These are phyloP conservation scores for Chymomyza costata DNA, from an alignment of 1,140 invertebrate genomes.

Conservation along the genomic window DNA sequence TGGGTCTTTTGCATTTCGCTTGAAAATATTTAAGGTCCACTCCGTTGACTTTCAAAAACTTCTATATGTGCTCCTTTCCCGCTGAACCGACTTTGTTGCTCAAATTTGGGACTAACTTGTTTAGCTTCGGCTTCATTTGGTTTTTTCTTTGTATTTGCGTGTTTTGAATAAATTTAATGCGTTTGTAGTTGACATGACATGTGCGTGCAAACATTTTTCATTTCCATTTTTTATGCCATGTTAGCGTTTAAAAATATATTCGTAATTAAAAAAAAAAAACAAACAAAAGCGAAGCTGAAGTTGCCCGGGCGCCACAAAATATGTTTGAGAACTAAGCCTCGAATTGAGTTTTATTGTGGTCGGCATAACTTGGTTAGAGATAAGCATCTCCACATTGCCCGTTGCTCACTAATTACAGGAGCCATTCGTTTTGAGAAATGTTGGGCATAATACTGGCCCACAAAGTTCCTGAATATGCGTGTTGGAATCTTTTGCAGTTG, in stretches of 20 bases:
- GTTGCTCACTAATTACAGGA: conserved; percentile 60
- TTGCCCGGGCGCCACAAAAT: conserved; percentile 1
- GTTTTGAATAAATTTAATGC: conserved; percentile 71
- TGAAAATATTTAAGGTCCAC: too few relatives aligned
- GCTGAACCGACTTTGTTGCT: conserved; percentile 33
- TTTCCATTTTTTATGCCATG: conserved; percentile 66
- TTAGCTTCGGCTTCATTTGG: conserved; percentile 27
- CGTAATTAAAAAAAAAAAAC: conserved; percentile 56
- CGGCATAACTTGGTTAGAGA: conserved; percentile 40
- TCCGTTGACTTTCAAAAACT: conserved; percentile 28
- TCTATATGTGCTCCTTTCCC: conserved; percentile 16
- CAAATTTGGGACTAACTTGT: conserved; percentile 27
- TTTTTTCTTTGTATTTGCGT: conserved; percentile 58
- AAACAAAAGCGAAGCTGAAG: conserved; percentile 26
- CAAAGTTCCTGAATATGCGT: conserved; percentile 4
- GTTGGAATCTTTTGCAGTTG: conserved; percentile 9
- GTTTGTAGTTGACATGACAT: conserved; percentile 72
- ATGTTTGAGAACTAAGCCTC: conserved; percentile 37
- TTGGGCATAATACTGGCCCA: conserved; percentile 3
- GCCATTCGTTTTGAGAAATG: conserved; percentile 35
- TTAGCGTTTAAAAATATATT: conserved; percentile 69
- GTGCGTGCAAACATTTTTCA: conserved; percentile 71
- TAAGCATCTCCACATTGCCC: conserved; percentile 48
- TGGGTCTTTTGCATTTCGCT: too few relatives aligned
- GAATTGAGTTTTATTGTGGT: conserved; percentile 66